phyloP scores from a whole-genome alignment of 2,113 vertebrate species.

The Phrynosoma blainvillii region DNA sequence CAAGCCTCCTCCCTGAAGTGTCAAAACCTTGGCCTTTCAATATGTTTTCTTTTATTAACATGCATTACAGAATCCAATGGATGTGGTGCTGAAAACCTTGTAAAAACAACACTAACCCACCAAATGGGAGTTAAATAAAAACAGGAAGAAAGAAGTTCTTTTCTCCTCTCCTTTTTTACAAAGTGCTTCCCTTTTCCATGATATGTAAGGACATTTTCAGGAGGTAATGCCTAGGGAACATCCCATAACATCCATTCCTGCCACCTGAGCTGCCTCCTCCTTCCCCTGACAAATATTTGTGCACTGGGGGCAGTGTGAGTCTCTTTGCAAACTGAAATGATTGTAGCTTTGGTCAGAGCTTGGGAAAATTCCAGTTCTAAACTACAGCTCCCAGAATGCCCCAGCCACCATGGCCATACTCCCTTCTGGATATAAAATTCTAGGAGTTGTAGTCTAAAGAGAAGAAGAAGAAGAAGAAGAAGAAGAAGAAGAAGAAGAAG shows the following conservation, averaged over 20 bases:
- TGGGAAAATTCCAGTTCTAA: too few species aligned
- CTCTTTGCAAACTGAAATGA: not conserved
- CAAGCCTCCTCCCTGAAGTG: slow-evolving; percentile 13
- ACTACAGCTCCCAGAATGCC: too few species aligned
- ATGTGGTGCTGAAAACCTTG: not conserved
- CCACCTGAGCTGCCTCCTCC: too few species aligned
- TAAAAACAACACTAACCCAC: not conserved
- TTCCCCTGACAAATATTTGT: not conserved
- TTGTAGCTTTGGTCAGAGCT: not conserved
- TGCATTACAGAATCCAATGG: not conserved
- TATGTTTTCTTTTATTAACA: slow-evolving; percentile 11
- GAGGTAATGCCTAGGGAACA: not conserved
- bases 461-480: too few species aligned
- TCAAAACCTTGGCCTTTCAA: slow-evolving; percentile 1
- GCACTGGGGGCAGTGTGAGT: not conserved
- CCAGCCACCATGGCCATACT: too few species aligned
- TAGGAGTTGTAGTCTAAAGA: too few species aligned
- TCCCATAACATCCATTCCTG: not conserved
- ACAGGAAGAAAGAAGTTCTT: not conserved
- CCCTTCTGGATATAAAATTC: too few species aligned
- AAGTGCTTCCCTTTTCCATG: not conserved
- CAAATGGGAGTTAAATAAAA: not conserved
- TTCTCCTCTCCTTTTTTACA: not conserved
- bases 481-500: too few species aligned
- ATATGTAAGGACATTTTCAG: not conserved